Conservation (phyloP, 1,140 invertebrate genomes). For the Branchinecta lindahli region DNA sequence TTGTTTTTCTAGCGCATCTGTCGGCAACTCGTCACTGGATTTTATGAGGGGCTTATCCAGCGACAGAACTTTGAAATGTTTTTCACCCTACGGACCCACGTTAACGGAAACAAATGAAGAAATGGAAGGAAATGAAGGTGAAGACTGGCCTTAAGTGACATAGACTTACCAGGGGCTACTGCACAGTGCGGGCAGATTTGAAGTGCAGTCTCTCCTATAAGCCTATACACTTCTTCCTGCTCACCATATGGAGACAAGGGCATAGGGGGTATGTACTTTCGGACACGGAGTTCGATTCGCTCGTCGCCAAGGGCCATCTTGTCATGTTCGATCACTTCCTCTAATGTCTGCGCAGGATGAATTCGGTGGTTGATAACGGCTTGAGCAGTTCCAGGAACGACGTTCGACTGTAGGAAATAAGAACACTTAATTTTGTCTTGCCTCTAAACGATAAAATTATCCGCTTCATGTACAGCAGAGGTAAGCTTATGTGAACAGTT, state of each 20-base stretch:
- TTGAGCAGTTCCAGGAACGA: constrained; percentile 36
- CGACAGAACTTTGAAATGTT: no score
- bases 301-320: constrained; percentile 35
- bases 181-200: constrained; percentile 34
- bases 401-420: constrained; percentile 34
- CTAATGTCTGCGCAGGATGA: constrained; percentile 36
- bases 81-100: no score
- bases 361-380: constrained; percentile 41
- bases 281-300: constrained; percentile 30
- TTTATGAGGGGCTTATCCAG: no score
- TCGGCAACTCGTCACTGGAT: no score
- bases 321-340: constrained; percentile 38
- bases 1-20: no score
- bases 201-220: constrained; percentile 33
- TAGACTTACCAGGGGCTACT: constrained; percentile 34
- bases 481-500: neutral
- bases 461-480: neutral
- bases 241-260: constrained; percentile 35
- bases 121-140: no score
- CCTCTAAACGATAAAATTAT: neutral
- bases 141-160: no score
- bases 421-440: neutral
- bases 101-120: no score
- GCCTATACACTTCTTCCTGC: constrained; percentile 34
- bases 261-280: constrained; percentile 30